phyloP scores from a whole-genome alignment of 2,797 vertebrate genomes.

The Lates japonicus region DNA sequence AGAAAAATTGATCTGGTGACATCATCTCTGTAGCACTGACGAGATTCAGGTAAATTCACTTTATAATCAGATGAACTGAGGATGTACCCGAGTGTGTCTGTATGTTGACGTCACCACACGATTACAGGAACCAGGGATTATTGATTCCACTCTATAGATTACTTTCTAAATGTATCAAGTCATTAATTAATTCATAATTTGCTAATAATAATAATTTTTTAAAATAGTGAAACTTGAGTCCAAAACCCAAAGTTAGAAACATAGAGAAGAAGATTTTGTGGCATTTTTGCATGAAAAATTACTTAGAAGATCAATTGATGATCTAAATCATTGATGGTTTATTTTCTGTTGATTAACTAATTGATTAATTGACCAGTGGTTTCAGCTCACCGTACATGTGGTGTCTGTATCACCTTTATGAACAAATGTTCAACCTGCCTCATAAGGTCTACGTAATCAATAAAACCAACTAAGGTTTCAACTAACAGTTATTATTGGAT shows the following conservation, averaged over 20 bases:
- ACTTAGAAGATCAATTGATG: neutral
- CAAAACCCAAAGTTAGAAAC: too few relatives aligned
- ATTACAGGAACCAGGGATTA: neutral
- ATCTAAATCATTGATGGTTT: neutral
- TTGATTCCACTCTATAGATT: neutral
- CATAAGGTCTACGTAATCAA: too few relatives aligned
- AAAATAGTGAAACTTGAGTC: too few relatives aligned
- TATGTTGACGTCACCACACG: neutral
- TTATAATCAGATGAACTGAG: neutral
- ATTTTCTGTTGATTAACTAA: neutral
- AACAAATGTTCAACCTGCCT: neutral
- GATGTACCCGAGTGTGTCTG: neutral
- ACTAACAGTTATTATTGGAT: neutral
- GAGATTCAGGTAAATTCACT: neutral
- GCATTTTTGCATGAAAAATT: neutral
- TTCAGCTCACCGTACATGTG: too few relatives aligned
- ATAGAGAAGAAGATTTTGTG: too few relatives aligned
- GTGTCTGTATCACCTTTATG: neutral
- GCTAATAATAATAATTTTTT: neutral
- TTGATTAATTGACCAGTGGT: too few relatives aligned
- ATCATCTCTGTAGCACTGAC: neutral
- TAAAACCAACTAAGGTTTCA: neutral
- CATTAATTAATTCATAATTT: neutral
- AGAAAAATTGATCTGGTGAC: constrained; percentile 34
- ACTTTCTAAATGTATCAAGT: neutral